A percentile compares a stretch with the other conserved stretches of the same genome.
Conservation (phyloP, 2,888 invertebrate genomes). For the Brassicogethes aeneus region DNA sequence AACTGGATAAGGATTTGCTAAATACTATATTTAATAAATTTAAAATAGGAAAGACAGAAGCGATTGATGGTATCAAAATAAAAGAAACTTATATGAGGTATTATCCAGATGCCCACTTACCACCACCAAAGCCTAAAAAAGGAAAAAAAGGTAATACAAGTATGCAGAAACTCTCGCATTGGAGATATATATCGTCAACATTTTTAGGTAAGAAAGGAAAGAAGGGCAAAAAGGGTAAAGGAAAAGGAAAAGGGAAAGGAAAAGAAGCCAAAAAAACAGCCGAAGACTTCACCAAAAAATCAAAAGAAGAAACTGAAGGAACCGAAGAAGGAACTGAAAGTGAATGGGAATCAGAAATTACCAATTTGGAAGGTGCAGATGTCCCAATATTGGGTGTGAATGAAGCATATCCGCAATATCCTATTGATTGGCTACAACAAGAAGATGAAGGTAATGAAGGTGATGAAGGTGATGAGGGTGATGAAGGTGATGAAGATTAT, state of each 20-base stretch:
- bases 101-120: constrained; percentile 39
- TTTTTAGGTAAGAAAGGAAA: constrained; percentile 10
- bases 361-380: too few relatives aligned
- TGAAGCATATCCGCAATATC: too few relatives aligned
- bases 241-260: background rate
- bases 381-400: too few relatives aligned
- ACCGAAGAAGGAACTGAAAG: constrained; percentile 3
- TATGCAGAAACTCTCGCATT: too few relatives aligned
- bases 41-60: constrained; percentile 29
- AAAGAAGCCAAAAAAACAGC: background rate
- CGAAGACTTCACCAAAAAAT: too few relatives aligned
- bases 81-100: constrained; percentile 36
- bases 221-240: background rate
- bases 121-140: constrained; percentile 30
- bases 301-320: background rate
- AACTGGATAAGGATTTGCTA: constrained; percentile 31
- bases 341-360: too few relatives aligned
- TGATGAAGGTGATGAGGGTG: too few relatives aligned
- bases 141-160: constrained; percentile 17
- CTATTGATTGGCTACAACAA: too few relatives aligned
- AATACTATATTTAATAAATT: constrained; percentile 35
- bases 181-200: too few relatives aligned
- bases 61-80: constrained; percentile 34
- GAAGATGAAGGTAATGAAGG: too few relatives aligned
- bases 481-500: too few relatives aligned